Evolutionary conservation across 2,888 invertebrate genomes (phyloP), one percentile per base, ranked within the genome.

Genomic region (Vannuccia rotundouncinata): DNA sequence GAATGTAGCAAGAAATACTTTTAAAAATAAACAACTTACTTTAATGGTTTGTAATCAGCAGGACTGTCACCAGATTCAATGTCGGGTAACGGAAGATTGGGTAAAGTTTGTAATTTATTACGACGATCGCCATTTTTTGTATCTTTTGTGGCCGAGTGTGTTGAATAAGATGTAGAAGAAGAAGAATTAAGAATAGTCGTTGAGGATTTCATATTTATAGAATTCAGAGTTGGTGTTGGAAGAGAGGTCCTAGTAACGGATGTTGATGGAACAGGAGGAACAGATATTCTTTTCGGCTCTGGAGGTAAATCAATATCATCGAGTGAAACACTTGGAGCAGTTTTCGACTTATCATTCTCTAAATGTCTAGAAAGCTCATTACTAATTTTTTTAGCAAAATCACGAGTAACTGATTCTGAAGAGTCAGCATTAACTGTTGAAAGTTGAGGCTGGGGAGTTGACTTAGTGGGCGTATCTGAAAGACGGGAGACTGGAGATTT

Each of bases 261-360:
- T 66, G 66, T 66, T 66, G 10, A 5, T 22, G 66, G 13, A 2
- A 17, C 17, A 45, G 5, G 5, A 5, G 45, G 17, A 45, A 45
- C 17, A 13, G 17, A 5, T 45, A 17, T 17, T 17, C 45, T 45
- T 45, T 66, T 30, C 17, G 74, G 79, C 30, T 79, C 79, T 1
- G 79, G 79, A 0, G 79, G 79, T 31, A 79, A 79, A 77, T 27
- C 73, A 74, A 79, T 79, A 22, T 79, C 79, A 29, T 73, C 79
- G 17, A 79, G 73, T 29, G 75, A 75, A 75, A 25, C 30, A 75
- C 25, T 5, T 25, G 75, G 75, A 5, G n/a, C 75, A 75, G 75
- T 17, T 22, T 75, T 22, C 2, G 2, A 2, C 27, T 75, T 29
- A 31, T 75, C 66, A 66, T 66, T 66, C 2, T 66, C 22, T 66